Evolutionary conservation across 1,140 invertebrate genomes (phyloP), one percentile per base, ranked within the genome.

Genomic region (Caenorhabditis brenneri): DNA sequence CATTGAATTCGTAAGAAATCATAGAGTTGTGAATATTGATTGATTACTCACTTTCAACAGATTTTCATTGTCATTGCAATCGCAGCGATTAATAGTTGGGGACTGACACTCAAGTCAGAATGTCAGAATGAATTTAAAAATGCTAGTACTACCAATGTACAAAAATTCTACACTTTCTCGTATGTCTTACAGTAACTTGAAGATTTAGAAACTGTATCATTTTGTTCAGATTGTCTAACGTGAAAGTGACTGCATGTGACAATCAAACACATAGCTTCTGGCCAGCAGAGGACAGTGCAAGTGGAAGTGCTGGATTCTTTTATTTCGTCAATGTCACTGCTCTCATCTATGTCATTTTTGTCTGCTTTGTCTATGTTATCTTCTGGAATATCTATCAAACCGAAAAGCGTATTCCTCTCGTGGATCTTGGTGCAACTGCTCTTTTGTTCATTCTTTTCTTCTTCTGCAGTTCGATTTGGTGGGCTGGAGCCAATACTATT

Each of bases 391-490:
- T 81, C 16, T 85, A 85, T 46, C 79, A 81, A 42, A 58, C 29
- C 16, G 79, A 85, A 10, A 81, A 81, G 24, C 31, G 80, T 12
- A 24, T 85, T 24, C 53, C 48, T 31, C 49, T 85, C 9, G 80
- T 24, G 16, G 84, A 85, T 46, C 79, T 85, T 29, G 84, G 31
- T 48, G 48, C 42, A 0, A 85, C 84, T 15, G 79, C 80, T 9
- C 84, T 85, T n/a, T 78, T 74, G 49, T 85, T 85, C 48, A 79
- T 85, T 31, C 80, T 85, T 33, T 85, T 85, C 84, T 85, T 85
- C 80, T 85, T 85, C 60, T 85, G 84, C 51, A 39, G 81, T 31
- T 85, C 84, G 7, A 85, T 85, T 33, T 85, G 84, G 84, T 85
- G 84, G 84, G 60, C 79, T 12, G 79, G 79, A 27, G 33, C 79